Conservation (phyloP, 2,113 vertebrate genomes). For the Paracanthobrama guichenoti region DNA sequence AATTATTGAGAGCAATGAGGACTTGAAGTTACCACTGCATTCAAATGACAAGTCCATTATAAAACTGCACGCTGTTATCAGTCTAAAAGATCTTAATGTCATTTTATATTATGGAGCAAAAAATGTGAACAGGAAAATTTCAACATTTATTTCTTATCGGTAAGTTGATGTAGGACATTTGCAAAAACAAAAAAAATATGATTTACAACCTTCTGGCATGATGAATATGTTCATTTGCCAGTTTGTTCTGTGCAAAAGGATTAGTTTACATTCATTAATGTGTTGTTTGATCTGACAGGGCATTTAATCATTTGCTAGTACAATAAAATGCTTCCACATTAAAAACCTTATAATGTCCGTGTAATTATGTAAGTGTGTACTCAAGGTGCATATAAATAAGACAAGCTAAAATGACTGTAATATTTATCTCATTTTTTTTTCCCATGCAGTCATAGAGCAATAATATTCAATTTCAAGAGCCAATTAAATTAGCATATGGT, state of each 20-base stretch:
- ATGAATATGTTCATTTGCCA: constrained; percentile 21
- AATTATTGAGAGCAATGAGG: not conserved
- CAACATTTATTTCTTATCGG: not conserved
- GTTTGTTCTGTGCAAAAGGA: not conserved
- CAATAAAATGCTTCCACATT: constrained; percentile 16
- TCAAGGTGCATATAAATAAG: constrained; percentile 28
- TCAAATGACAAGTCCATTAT: not conserved
- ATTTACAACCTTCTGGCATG: constrained; percentile 1
- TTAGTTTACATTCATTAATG: not conserved
- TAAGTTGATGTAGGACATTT: not conserved
- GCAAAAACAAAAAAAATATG: not conserved
- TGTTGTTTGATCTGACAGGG: constrained; percentile 34
- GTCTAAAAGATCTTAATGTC: not conserved
- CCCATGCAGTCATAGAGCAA: not conserved
- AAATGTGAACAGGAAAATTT: not conserved
- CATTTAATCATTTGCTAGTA: constrained; percentile 26
- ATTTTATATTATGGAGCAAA: too few species aligned
- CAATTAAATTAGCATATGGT: constrained; percentile 27
- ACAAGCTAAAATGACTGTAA: not conserved
- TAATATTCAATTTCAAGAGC: constrained; percentile 36
- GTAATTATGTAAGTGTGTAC: constrained; percentile 11
- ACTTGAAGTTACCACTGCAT: not conserved
- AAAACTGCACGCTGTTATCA: not conserved
- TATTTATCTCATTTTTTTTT: not conserved
- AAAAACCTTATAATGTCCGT: constrained; percentile 11